Percentiles rank a stretch among this genome's conserved stretches.
Conservation (phyloP, 2,888 invertebrate genomes). For the Keiferia lycopersicella region DNA sequence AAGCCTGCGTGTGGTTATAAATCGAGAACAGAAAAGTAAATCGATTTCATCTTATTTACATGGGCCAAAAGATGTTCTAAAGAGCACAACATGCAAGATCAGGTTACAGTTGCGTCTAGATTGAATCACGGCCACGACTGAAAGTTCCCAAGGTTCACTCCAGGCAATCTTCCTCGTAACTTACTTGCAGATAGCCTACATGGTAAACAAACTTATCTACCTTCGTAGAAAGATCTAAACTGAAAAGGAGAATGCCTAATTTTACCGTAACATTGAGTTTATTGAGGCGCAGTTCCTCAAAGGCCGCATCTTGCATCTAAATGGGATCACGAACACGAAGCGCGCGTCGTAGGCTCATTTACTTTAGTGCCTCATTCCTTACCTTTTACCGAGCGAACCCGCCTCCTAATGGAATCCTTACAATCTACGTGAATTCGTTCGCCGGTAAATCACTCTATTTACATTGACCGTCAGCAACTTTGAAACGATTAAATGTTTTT, state of each 20-base stretch:
- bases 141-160: slow-evolving; percentile 4
- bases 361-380: slow-evolving; percentile 13
- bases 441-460: background rate
- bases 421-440: background rate
- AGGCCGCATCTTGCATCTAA: slow-evolving; percentile 6
- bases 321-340: slow-evolving; percentile 15
- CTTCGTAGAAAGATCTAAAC: background rate
- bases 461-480: background rate
- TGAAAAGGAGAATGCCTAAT: too few species aligned
- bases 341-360: slow-evolving; percentile 2
- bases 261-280: background rate
- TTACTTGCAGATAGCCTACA: background rate
- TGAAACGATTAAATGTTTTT: background rate
- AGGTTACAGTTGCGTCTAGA: slow-evolving; percentile 28
- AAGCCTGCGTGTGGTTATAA: background rate
- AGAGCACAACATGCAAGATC: slow-evolving; percentile 10
- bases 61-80: background rate
- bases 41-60: slow-evolving; percentile 17
- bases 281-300: slow-evolving; percentile 1
- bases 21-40: slow-evolving; percentile 1
- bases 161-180: background rate
- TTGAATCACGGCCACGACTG: slow-evolving; percentile 32
- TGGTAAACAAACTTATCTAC: background rate
- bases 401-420: background rate
- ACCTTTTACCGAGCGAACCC: background rate